Base-by-base conservation (phyloP, 2,113 vertebrate species). In the Mixornis gularis region DNA sequence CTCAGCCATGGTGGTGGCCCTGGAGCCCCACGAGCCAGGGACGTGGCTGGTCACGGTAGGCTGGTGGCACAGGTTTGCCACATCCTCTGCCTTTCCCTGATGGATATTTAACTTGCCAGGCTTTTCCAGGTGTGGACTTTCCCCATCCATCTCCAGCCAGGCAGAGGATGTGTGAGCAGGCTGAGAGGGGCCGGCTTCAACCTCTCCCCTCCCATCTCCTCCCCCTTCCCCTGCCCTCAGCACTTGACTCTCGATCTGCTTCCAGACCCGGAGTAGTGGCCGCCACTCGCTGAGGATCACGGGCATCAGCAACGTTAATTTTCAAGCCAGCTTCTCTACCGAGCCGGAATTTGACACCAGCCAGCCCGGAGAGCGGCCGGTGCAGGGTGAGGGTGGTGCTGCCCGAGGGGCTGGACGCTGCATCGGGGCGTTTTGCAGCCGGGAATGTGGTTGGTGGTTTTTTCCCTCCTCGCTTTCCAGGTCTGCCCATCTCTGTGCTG, bases 211-310 rank as follows among this genome's bases (percentile, higher is more conserved):
- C 53, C 36, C 36, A 19, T 24, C 9, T 1, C 60, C 34, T 43
- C 38, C 29, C 32, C 41, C 24, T 56, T 53, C 7, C 52, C 62
- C 17, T 65, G 20, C 29, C 21, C 69, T 87, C 6, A 14, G 12
- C n/a, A 2, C 1, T 0, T 1, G 1, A 17, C 17, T 83, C 76
- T 79, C 3, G 4, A n/a, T 85, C 40, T 5, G 0, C 74, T 58
- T 72, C 62, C 93, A 99, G 99, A 96, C 98, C 55, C 97, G 97
- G 41, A 99, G 99, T 95, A 98, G 97, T 0, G 98, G 98, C 34
- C 98, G 98, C 24, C 98, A 99, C 66, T 99, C 98, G 0, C 97
- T 99, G 91, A 98, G 99, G 92, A 98, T 99, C 93, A 99, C 98
- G 0, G 99, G 98, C 41, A 97, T 99, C 97, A 99, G 99, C 89